Evolutionary conservation across 2,113 vertebrate species (phyloP).

Genomic region (Peromyscus polionotus): DNA sequence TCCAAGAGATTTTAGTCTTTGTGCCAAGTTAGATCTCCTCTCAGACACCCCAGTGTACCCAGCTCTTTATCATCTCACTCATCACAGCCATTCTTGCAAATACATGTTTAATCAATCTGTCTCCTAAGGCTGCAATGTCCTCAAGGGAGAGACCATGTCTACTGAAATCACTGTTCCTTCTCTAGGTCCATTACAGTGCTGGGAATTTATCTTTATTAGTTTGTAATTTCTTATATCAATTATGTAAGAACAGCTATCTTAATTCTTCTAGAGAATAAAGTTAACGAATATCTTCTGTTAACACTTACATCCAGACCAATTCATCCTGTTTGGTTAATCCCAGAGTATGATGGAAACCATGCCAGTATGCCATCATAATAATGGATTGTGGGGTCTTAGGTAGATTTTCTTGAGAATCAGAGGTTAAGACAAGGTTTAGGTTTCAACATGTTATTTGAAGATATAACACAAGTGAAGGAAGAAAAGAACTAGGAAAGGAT

Average conservation of each 20-base stretch:
- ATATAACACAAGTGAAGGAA: neutral
- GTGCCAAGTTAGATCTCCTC: neutral
- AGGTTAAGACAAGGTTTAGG: neutral
- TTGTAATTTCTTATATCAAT: conserved; percentile 3
- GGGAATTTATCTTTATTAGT: neutral
- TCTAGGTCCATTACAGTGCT: neutral
- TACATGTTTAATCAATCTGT: neutral
- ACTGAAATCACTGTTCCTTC: neutral
- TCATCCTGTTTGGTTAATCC: neutral
- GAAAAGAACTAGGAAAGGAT: neutral
- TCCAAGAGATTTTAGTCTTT: neutral
- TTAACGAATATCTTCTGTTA: neutral
- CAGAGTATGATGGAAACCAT: neutral
- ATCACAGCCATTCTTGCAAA: neutral
- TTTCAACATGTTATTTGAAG: neutral
- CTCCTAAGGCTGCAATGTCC: neutral
- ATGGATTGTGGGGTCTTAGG: neutral
- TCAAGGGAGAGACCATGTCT: neutral
- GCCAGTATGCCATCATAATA: neutral
- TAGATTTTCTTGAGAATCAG: neutral
- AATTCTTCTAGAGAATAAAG: neutral
- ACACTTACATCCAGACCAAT: neutral
- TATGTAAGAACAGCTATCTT: neutral
- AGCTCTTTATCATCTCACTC: neutral
- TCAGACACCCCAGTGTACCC: neutral